Base-by-base conservation (phyloP, 2,888 invertebrate genomes). In the Volucella inanis region DNA sequence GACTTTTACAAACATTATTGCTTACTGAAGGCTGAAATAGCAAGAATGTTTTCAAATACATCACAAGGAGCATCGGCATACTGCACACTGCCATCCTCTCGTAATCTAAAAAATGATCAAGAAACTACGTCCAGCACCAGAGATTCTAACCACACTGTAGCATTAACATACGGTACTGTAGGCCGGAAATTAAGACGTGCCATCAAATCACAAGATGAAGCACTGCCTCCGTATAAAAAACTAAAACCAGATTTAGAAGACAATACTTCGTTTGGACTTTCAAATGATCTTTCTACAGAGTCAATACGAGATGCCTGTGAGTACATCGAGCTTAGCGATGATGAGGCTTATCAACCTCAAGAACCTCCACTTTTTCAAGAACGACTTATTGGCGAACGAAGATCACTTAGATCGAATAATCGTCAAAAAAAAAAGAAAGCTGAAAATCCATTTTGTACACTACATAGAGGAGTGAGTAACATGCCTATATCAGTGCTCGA, bases 281-380 rank as follows among this genome's bases (percentile, higher is more conserved):
- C 91, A 22, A 89, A 90, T 61, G 89, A 90, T 87, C 87, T 90
- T 3, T 91, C 91, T 61, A 91, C 90, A 38, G 91, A 91, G 80
- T 91, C 91, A 18, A 89, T 91, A 57, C 89, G 89, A 62, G 89
- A 90, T 41, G 90, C 90, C n/a, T 91, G 90, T 75, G 90, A 89
- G 74, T 90, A 90, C 52, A 85, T 87, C 22, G 87, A 90, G 52
- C 84, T 89, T n/a, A 90, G 90, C 74, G 91, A 91, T 75, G 90
- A 91, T 80, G 90, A 90, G 74, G 80, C 89, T 9, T 89, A 89
- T 65, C 89, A 90, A 68, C 89, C 89, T 65, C 89, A 90, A 68
- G 89, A 88, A 14, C 90, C 90, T 2, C 88, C 88, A 57, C 71
- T 87, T 31, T 89, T 90, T 57, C 88, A 88, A 38, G 80, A 87